Conservation (phyloP, 2,888 invertebrate genomes). For the Tiphia femorata region DNA sequence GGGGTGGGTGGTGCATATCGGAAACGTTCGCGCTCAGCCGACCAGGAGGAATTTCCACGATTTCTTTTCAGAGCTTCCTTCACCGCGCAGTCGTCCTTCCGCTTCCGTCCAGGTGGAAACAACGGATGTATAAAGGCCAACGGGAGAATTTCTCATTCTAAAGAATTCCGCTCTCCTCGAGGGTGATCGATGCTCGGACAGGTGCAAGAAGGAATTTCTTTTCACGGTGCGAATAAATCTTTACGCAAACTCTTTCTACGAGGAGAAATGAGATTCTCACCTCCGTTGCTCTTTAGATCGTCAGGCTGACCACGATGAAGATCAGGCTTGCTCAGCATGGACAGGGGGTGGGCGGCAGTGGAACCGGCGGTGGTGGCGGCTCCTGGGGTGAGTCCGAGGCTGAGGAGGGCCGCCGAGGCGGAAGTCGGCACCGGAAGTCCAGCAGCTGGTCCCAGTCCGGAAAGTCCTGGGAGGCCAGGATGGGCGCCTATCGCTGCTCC, state of each 20-base stretch:
- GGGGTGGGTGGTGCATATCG: background rate
- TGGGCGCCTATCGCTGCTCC: slow-evolving; percentile 80
- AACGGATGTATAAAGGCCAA: too few species aligned
- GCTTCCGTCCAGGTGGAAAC: too few species aligned
- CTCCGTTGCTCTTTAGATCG: slow-evolving; percentile 82
- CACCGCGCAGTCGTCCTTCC: too few species aligned
- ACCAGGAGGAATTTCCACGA: background rate
- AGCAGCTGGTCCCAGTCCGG: slow-evolving; percentile 68
- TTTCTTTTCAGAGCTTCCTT: background rate
- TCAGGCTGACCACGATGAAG: slow-evolving; percentile 78
- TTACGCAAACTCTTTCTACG: too few species aligned
- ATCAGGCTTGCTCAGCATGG: slow-evolving; percentile 83
- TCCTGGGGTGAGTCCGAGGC: slow-evolving; percentile 66
- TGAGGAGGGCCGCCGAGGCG: slow-evolving; percentile 70
- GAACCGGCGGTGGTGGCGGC: slow-evolving; percentile 73
- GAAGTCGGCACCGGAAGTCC: slow-evolving; percentile 68
- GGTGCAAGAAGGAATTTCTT: background rate
- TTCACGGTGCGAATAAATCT: too few species aligned
- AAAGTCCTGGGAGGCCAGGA: slow-evolving; percentile 74
- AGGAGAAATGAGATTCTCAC: too few species aligned
- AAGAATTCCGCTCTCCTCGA: too few species aligned
- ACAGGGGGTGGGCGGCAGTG: slow-evolving; percentile 80
- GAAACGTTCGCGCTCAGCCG: background rate
- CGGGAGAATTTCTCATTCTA: too few species aligned
- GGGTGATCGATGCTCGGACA: background rate